These are phyloP conservation scores for Corythucha ciliata DNA, from an alignment of 2,888 invertebrate species.

Conservation along the genomic window DNA sequence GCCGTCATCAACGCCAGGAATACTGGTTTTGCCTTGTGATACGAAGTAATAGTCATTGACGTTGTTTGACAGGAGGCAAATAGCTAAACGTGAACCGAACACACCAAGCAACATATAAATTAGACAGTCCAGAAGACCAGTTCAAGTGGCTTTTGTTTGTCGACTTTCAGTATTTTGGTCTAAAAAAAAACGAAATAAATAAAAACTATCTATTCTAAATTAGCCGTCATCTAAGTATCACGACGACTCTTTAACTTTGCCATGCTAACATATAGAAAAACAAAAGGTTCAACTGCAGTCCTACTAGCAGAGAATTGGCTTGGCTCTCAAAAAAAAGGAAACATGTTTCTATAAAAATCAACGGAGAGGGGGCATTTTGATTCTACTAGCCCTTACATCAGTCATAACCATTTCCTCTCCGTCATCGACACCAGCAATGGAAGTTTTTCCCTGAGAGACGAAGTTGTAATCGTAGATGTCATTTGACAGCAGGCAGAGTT, in stretches of 20 bases:
- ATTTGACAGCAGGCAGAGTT: slow-evolving; percentile 55
- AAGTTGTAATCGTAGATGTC: slow-evolving; percentile 61
- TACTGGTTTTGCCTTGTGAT: slow-evolving; percentile 86
- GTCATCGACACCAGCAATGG: slow-evolving; percentile 85
- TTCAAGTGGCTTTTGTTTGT: slow-evolving; percentile 16
- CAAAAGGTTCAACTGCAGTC: too few species aligned
- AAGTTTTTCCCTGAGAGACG: slow-evolving; percentile 87
- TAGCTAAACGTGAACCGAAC: too few species aligned
- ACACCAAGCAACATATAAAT: too few species aligned
- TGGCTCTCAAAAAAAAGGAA: neutral
- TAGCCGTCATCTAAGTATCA: too few species aligned
- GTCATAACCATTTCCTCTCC: slow-evolving; percentile 73
- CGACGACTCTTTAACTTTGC: neutral
- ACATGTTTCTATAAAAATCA: too few species aligned
- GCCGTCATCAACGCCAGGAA: slow-evolving; percentile 82
- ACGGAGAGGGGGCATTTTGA: too few species aligned
- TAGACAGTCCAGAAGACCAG: too few species aligned
- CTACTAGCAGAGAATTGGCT: too few species aligned
- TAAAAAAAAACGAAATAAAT: too few species aligned
- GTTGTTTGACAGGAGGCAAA: slow-evolving; percentile 60
- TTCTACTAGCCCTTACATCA: slow-evolving; percentile 60
- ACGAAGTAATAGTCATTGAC: slow-evolving; percentile 63
- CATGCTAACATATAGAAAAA: too few species aligned
- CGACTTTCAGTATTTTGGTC: too few species aligned
- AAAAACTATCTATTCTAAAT: too few species aligned